phyloP scores from a whole-genome alignment of 2,797 vertebrate genomes.

The Epinephelus awoara region DNA sequence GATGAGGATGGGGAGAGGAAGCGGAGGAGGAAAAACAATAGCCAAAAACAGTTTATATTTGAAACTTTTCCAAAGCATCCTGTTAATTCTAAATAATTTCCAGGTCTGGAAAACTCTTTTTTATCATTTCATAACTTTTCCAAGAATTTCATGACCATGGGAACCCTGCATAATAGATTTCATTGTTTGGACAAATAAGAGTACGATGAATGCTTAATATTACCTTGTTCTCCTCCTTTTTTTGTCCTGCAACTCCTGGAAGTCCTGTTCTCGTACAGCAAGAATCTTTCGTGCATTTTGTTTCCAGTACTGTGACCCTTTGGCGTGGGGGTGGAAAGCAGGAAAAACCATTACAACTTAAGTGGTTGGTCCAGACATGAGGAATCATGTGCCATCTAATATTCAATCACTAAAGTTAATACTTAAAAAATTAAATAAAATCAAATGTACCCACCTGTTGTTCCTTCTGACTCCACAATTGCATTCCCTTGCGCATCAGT shows the following conservation, averaged over 20 bases:
- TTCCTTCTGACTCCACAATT: background rate
- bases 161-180: no score
- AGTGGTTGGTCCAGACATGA: background rate
- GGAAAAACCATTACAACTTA: slow-evolving; percentile 2
- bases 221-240: slow-evolving; percentile 19
- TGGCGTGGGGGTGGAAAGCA: background rate
- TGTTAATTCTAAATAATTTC: no score
- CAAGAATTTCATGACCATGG: no score
- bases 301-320: slow-evolving; percentile 4
- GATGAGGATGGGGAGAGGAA: no score
- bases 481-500: slow-evolving; percentile 13
- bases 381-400: slow-evolving; percentile 4
- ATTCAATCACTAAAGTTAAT: no score
- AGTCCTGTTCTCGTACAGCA: slow-evolving; percentile 3
- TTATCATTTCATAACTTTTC: no score
- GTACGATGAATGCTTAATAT: slow-evolving; percentile 6
- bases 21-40: no score
- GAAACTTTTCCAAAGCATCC: no score
- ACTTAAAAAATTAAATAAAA: no score
- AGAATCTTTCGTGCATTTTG: slow-evolving; percentile 20
- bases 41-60: no score
- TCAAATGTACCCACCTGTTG: slow-evolving; percentile 17
- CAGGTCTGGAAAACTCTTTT: no score
- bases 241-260: background rate
- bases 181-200: slow-evolving; percentile 5